Percentiles rank a stretch among this genome's conserved stretches.
Evolutionary conservation across 2,113 vertebrate species (phyloP).

Genomic region (Pandion haliaetus): DNA sequence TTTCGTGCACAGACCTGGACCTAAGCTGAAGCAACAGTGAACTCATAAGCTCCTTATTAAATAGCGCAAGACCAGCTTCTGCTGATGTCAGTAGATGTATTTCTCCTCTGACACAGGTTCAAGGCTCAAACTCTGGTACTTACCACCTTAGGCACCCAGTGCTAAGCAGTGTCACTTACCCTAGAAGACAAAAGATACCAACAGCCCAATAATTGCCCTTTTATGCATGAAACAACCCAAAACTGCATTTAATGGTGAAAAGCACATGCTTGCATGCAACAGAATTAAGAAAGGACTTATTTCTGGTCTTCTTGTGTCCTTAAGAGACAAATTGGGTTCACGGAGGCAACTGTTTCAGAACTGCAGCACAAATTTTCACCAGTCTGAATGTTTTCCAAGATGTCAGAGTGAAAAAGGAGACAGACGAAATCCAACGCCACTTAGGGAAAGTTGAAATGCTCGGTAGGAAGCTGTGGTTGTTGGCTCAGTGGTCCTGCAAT

Average conservation of each 20-base stretch:
- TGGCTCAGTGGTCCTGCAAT: constrained; percentile 22
- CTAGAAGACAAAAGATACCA: neutral
- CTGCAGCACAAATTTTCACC: neutral
- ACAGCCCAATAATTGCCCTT: neutral
- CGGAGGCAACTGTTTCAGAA: neutral
- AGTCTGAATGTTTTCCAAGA: neutral
- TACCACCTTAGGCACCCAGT: neutral
- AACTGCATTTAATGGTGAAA: neutral
- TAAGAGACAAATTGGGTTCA: neutral
- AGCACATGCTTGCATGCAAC: neutral
- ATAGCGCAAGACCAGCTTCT: neutral
- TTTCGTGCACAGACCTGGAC: neutral
- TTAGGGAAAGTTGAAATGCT: constrained; percentile 2
- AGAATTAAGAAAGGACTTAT: neutral
- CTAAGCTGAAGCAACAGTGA: neutral
- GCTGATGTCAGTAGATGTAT: neutral
- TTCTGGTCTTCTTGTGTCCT: neutral
- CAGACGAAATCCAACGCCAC: constrained; percentile 28
- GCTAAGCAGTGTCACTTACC: neutral
- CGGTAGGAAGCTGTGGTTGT: constrained; percentile 34
- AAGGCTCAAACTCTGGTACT: neutral
- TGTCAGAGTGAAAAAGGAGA: constrained; percentile 27
- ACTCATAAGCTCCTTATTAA: neutral
- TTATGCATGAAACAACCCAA: neutral
- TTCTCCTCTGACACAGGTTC: neutral